Conservation (phyloP, 1,140 invertebrate species). For the Anagrus nilaparvatae region DNA sequence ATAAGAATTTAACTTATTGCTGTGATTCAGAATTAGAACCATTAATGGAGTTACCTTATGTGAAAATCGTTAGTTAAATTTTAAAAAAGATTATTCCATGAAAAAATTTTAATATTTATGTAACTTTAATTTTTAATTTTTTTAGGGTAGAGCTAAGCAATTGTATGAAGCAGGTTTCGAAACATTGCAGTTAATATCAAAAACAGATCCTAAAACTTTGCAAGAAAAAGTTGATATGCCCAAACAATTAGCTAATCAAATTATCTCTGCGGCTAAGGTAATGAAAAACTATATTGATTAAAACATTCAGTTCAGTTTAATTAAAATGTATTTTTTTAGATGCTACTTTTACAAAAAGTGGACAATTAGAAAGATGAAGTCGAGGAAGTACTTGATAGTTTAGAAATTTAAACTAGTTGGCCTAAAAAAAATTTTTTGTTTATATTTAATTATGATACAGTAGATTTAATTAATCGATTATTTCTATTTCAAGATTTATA, state of each 20-base stretch:
- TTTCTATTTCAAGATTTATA: too few species aligned
- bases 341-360: slow-evolving; percentile 66
- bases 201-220: slow-evolving; percentile 53
- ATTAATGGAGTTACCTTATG: slow-evolving; percentile 72
- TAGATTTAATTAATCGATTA: too few species aligned
- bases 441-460: too few species aligned
- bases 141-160: slow-evolving; percentile 70
- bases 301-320: neutral
- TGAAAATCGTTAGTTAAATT: slow-evolving; percentile 59
- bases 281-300: slow-evolving; percentile 1
- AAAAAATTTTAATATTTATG: slow-evolving; percentile 12
- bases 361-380: slow-evolving; percentile 72
- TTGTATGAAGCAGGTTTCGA: slow-evolving; percentile 73
- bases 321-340: slow-evolving; percentile 44
- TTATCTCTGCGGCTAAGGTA: slow-evolving; percentile 78
- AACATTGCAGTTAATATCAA: slow-evolving; percentile 64
- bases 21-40: slow-evolving; percentile 64
- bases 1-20: slow-evolving; percentile 58
- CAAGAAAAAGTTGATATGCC: slow-evolving; percentile 57
- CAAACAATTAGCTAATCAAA: slow-evolving; percentile 57
- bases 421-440: slow-evolving; percentile 19
- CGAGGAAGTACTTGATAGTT: slow-evolving; percentile 54
- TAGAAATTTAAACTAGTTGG: slow-evolving; percentile 32
- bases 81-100: slow-evolving; percentile 13
- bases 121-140: slow-evolving; percentile 18